Evolutionary conservation across 2,797 vertebrate species (phyloP).

Genomic region (Betta splendens): DNA sequence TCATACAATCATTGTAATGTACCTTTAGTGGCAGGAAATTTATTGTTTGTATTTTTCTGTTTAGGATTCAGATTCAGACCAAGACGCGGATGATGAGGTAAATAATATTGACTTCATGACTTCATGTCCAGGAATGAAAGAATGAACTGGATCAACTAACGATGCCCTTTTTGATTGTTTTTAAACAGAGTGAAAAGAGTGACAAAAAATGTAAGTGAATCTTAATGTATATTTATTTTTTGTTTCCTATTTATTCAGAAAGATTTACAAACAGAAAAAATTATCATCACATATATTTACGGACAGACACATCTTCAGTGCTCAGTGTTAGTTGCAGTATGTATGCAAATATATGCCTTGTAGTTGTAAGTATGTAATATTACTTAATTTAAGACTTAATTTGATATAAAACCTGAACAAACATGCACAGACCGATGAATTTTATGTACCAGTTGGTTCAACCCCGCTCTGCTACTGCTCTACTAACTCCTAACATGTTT

Average conservation of each 20-base stretch:
- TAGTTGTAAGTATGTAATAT: too few relatives aligned
- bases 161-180: constrained; percentile 20
- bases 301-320: constrained; percentile 20
- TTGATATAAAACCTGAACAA: too few relatives aligned
- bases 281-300: constrained; percentile 2
- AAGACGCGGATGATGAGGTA: constrained; percentile 98
- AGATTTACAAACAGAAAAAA: background rate
- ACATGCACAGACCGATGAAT: constrained; percentile 22
- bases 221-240: constrained; percentile 17
- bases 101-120: constrained; percentile 37
- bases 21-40: constrained; percentile 3
- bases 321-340: too few relatives aligned
- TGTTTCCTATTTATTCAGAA: background rate
- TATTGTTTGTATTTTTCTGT: constrained; percentile 42
- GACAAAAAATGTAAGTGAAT: constrained; percentile 96
- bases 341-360: too few relatives aligned
- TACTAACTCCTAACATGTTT: constrained; percentile 70
- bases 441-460: constrained; percentile 22
- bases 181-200: constrained; percentile 91
- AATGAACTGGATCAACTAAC: constrained; percentile 15
- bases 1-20: background rate
- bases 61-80: constrained; percentile 98
- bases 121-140: background rate
- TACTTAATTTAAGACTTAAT: too few relatives aligned
- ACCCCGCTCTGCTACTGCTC: constrained; percentile 40